phyloP scores from a whole-genome alignment of 2,797 vertebrate species.

The Microcaecilia unicolor region DNA sequence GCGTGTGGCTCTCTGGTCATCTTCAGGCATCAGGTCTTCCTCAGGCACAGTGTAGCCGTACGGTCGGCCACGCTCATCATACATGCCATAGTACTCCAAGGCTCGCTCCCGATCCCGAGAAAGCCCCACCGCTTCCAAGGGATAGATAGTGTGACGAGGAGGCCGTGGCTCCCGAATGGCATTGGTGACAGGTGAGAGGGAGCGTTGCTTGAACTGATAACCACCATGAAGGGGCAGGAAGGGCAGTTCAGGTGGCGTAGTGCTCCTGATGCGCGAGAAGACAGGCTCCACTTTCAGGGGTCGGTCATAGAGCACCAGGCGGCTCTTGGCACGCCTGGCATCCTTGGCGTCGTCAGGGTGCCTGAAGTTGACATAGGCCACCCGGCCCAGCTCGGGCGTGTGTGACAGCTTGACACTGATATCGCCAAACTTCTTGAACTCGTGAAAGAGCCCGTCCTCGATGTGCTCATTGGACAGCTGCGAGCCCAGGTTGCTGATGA shows the following conservation, averaged over 20 bases:
- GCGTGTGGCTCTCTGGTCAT: conserved; percentile 88
- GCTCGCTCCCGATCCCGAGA: conserved; percentile 77
- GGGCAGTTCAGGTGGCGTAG: conserved; percentile 78
- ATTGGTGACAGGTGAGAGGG: conserved; percentile 73
- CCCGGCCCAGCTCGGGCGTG: conserved; percentile 85
- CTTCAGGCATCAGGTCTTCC: conserved; percentile 90
- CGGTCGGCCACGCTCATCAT: conserved; percentile 81
- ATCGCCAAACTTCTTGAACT: conserved; percentile 94
- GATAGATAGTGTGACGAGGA: conserved; percentile 62
- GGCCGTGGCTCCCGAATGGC: conserved; percentile 70
- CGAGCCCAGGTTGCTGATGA: conserved; percentile 86
- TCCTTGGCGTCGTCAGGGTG: conserved; percentile 88
- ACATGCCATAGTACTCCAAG: conserved; percentile 82
- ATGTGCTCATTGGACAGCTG: conserved; percentile 87
- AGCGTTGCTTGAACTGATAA: conserved; percentile 80
- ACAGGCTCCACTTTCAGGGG: conserved; percentile 89
- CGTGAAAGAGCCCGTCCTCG: conserved; percentile 89
- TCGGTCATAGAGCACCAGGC: conserved; percentile 81
- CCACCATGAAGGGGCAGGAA: conserved; percentile 64
- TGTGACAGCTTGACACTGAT: conserved; percentile 91
- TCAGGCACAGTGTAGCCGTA: conserved; percentile 70
- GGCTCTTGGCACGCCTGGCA: conserved; percentile 78
- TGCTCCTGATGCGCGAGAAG: conserved; percentile 79
- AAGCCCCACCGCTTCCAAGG: conserved; percentile 68
- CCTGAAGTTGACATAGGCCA: conserved; percentile 92